These are phyloP conservation scores for Nyctalus aviator DNA, from an alignment of 2,797 vertebrate species.

Conservation along the genomic window DNA sequence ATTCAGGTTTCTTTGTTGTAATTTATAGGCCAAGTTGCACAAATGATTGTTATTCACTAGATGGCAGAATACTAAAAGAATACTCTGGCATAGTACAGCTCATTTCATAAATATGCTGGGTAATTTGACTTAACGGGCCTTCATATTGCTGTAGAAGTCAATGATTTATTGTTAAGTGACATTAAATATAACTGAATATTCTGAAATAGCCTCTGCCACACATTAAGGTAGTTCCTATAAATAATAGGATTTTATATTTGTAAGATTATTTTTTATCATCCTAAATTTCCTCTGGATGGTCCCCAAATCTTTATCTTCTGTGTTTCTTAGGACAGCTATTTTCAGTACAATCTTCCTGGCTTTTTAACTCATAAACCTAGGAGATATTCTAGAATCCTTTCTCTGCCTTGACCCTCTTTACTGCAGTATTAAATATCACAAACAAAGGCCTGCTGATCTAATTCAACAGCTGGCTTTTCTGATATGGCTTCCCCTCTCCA, in stretches of 20 bases:
- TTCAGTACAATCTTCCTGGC: not conserved
- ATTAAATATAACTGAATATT: constrained; percentile 35
- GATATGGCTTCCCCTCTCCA: not conserved
- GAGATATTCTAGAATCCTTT: not conserved
- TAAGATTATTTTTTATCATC: not conserved
- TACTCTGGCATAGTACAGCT: not conserved
- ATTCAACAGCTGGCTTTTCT: not conserved
- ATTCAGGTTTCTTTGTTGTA: not conserved
- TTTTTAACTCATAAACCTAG: not conserved
- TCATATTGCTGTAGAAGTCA: not conserved
- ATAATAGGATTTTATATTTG: not conserved
- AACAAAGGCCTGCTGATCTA: not conserved
- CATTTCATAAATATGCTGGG: not conserved
- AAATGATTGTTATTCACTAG: constrained; percentile 50
- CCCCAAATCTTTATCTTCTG: not conserved
- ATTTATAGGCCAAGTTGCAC: constrained; percentile 1
- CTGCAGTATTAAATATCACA: not conserved
- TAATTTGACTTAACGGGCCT: constrained; percentile 14
- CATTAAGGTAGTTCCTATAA: not conserved
- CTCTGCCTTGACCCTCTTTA: not conserved
- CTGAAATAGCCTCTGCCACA: not conserved
- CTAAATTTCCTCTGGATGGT: not conserved
- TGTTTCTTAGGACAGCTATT: not conserved
- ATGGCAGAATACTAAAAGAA: constrained; percentile 66
- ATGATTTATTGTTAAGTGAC: not conserved